Base-by-base conservation (phyloP, 2,113 vertebrate genomes). In the Stegastes partitus region DNA sequence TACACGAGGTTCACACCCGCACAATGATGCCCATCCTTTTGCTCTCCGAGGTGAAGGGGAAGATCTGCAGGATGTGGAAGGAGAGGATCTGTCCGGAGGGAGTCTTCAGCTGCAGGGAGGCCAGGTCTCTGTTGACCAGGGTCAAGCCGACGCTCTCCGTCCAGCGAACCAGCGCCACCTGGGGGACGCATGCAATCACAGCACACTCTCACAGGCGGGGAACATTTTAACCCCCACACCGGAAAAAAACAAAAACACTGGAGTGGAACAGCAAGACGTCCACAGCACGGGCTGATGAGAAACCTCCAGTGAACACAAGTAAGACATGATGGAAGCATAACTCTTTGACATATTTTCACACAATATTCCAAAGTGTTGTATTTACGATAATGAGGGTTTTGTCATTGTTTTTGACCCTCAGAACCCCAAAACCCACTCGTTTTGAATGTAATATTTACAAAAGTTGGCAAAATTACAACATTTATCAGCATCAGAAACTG, bases 1-100 rank as follows among this genome's bases (percentile, higher is more conserved):
- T 25, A 51, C 16, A 31, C 11, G 1, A 47, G 12, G 15, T 25
- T 53, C 86, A 3, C 94, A 97, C 97, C 96, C 93, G 96, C 71
- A 99, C 94, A 34, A 99, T 98, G 94, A 99, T 95, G 50, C 98
- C 98, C 98, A 99, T 99, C 70, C 98, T 95, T 75, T 99, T 99
- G 96, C 97, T 97, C 94, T 99, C 98, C 0, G 98, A 99, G 93
- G 95, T 95, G 85, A 95, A 95, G 67, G 95, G 95, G 79, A 95
- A 95, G 87, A 95, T 93, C 89, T 95, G 94, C 51, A 99, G 95
- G 90, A 99, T 96, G 67, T 91, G 90, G 88, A 95, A 99, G 21
- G 97, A 97, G 81, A 99, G 93, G 53, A 97, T 95, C 83, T 99
- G 97, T 83, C 97, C 98, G 1, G 95, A 84, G 7, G 98, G 96